Evolutionary conservation across 2,797 vertebrate species (phyloP).

Genomic region (Melanotaenia nigrans): DNA sequence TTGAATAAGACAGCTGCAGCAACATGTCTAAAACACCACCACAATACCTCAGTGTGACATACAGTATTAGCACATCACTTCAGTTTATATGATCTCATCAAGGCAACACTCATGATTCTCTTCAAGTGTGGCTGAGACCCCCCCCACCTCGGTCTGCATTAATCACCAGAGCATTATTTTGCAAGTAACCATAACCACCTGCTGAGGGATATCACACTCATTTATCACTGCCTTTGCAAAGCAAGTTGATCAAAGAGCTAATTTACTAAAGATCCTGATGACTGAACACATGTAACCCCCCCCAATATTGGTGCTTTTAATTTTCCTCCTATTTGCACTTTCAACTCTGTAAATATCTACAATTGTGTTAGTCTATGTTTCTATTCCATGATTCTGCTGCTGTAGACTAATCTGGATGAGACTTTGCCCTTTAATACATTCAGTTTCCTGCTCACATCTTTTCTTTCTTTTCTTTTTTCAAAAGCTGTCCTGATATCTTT

Average conservation of each 20-base stretch:
- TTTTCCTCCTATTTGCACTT: not conserved
- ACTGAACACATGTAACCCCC: not conserved
- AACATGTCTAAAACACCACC: not conserved
- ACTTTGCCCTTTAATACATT: not conserved
- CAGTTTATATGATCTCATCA: no score
- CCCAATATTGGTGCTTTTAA: not conserved
- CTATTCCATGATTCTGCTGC: conserved; percentile 1
- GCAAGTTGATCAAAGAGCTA: conserved; percentile 18
- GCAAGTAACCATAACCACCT: not conserved
- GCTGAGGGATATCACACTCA: conserved; percentile 30
- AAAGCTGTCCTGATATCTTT: conserved; percentile 46
- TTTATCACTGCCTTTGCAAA: conserved; percentile 35
- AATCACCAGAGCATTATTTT: conserved; percentile 17
- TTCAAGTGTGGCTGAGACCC: no score
- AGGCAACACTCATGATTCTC: no score
- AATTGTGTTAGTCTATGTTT: conserved; percentile 1
- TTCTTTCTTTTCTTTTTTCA: conserved; percentile 21
- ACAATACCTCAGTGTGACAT: no score
- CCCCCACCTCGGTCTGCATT: conserved; percentile 4
- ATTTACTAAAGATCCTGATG: conserved; percentile 15
- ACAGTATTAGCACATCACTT: no score
- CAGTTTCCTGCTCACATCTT: conserved; percentile 3
- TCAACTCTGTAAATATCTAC: not conserved
- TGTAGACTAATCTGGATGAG: not conserved
- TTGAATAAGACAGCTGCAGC: not conserved